Percentiles rank a stretch among this genome's conserved stretches.
phyloP scores from a whole-genome alignment of 2,888 invertebrate species.

The Eudasyphora cyanicolor region DNA sequence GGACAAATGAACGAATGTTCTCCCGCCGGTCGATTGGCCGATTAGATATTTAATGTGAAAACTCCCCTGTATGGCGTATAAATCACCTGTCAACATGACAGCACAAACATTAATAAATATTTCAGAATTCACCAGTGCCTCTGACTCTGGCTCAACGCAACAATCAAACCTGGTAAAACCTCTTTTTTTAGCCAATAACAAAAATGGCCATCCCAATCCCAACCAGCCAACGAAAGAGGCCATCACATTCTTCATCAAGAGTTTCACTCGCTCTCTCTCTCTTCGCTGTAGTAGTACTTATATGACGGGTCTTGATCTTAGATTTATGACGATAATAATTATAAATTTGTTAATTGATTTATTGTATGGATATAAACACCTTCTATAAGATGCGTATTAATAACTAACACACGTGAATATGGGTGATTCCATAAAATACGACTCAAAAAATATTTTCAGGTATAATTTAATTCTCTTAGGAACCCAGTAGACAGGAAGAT shows the following conservation, averaged over 20 bases:
- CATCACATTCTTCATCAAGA: not conserved
- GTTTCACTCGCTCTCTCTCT: not conserved
- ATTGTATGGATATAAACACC: constrained; percentile 67
- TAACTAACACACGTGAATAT: constrained; percentile 14
- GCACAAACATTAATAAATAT: constrained; percentile 56
- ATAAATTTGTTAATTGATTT: constrained; percentile 78
- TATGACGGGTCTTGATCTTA: constrained; percentile 67
- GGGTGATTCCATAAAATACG: not conserved
- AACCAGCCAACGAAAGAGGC: constrained; percentile 18
- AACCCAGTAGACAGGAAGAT: too few species aligned
- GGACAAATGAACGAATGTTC: not conserved
- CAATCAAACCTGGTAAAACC: constrained; percentile 51
- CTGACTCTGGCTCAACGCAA: not conserved
- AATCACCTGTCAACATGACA: constrained; percentile 64
- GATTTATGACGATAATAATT: constrained; percentile 78
- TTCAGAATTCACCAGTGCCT: constrained; percentile 40
- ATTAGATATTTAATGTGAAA: constrained; percentile 54
- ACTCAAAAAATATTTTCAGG: not conserved
- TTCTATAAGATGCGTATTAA: constrained; percentile 46
- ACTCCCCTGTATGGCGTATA: constrained; percentile 60
- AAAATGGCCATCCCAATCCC: constrained; percentile 14
- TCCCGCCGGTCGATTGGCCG: not conserved
- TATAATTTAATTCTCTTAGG: too few species aligned
- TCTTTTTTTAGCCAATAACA: constrained; percentile 52
- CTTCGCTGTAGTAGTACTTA: not conserved